phyloP scores from a whole-genome alignment of 2,888 invertebrate genomes.

The Piscicola geometra region DNA sequence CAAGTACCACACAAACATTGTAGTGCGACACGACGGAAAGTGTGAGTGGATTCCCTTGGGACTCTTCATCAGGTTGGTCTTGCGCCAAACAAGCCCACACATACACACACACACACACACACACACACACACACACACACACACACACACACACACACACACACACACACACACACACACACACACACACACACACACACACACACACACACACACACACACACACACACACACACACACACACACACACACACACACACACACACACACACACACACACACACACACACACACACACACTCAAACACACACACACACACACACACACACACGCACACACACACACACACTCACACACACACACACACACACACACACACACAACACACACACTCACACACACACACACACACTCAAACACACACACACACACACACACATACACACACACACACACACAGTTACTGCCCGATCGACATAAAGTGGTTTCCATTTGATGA shows the following conservation, averaged over 20 bases:
- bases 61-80: conserved; percentile 40
- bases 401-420: conserved; percentile 17
- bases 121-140: conserved; percentile 16
- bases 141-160: conserved; percentile 19
- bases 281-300: conserved; percentile 19
- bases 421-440: conserved; percentile 13
- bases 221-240: conserved; percentile 19
- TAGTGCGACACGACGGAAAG: conserved; percentile 41
- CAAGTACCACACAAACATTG: conserved; percentile 45
- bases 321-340: conserved; percentile 19
- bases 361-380: conserved; percentile 8
- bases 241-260: conserved; percentile 19
- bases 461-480: conserved; percentile 45
- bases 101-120: conserved; percentile 18
- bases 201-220: conserved; percentile 19
- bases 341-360: conserved; percentile 13
- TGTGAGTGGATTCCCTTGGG: conserved; percentile 45
- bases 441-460: conserved; percentile 15
- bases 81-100: background rate
- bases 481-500: conserved; percentile 46
- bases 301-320: conserved; percentile 14
- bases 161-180: conserved; percentile 19
- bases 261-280: conserved; percentile 19
- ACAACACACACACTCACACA: conserved; percentile 3
- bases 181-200: conserved; percentile 19